Evolutionary conservation across 2,888 invertebrate genomes (phyloP).

Genomic region (Kryphioiulus occultus): DNA sequence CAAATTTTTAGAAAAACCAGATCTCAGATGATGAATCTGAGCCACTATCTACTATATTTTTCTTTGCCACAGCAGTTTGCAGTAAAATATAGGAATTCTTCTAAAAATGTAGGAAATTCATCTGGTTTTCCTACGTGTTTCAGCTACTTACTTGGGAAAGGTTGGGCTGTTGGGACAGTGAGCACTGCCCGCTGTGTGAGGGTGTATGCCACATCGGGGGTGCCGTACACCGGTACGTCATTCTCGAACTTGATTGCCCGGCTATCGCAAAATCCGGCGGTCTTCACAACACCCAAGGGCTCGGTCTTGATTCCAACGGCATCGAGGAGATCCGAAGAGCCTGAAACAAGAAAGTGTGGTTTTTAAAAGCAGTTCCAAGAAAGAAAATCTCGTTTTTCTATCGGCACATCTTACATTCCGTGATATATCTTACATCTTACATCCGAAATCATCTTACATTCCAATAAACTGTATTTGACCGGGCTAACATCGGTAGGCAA

Average conservation of each 20-base stretch:
- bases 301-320: constrained; percentile 70
- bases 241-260: constrained; percentile 60
- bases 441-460: too few relatives aligned
- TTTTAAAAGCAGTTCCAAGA: too few relatives aligned
- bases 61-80: too few relatives aligned
- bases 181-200: constrained; percentile 71
- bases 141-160: constrained; percentile 67
- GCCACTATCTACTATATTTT: too few relatives aligned
- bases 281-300: constrained; percentile 70
- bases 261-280: constrained; percentile 72
- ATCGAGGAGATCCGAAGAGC: constrained; percentile 72
- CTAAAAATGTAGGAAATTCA: neutral
- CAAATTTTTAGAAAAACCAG: too few relatives aligned
- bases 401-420: too few relatives aligned
- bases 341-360: constrained; percentile 58
- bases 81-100: too few relatives aligned
- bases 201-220: constrained; percentile 66
- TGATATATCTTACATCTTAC: too few relatives aligned
- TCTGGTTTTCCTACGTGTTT: neutral
- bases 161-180: constrained; percentile 69
- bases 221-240: constrained; percentile 57
- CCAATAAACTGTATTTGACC: too few relatives aligned
- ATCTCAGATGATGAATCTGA: too few relatives aligned
- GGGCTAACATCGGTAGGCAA: too few relatives aligned
- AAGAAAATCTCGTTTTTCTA: too few relatives aligned